Base-by-base conservation (phyloP, 1,140 invertebrate genomes). In the Philopotamus ludificatus region DNA sequence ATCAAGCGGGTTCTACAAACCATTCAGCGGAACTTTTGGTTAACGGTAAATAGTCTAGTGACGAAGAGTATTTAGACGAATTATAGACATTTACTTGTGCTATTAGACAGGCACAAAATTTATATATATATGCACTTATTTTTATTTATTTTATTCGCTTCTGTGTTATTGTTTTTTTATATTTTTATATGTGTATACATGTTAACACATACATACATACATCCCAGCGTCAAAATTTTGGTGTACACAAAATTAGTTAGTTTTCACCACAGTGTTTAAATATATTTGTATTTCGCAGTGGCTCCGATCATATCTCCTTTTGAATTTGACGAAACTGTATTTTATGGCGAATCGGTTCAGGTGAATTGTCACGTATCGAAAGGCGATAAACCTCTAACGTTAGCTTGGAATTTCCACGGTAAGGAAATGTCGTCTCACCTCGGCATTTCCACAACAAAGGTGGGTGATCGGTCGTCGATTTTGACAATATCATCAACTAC, bases 281-380 rank as follows among this genome's bases (percentile, higher is more conserved):
- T n/a, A 10, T 25, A 21, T 53, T 53, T 53, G 21, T 9, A 39
- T 77, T 60, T 79, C 79, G 74, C 77, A 80, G 79, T 79, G 72
- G 74, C 76, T 64, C 79, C 79, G 49, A 72, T 77, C 23, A 76
- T 80, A 71, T 73, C 74, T 59, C 75, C 76, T 71, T 80, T 79
- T 69, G 77, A 79, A 70, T 79, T 80, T 74, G 77, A 79, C 71
- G 77, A 80, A 73, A 78, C 77, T 22, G 76, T 80, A 61, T 80
- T 74, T 75, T 80, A 72, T 62, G 89, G 88, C 60, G 88, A 90
- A 73, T 86, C 85, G 71, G 83, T 86, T 16, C 87, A 88, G 73
- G 78, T 87, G 34, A 85, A 81, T 70, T 91, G 88, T 72, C 82
- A 85, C 28, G 83, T 89, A 62, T 79, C 83, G 59, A 89, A 89